Evolutionary conservation across 2,113 vertebrate species (phyloP), one percentile per base, ranked within the genome.

Genomic region (Sula dactylatra): DNA sequence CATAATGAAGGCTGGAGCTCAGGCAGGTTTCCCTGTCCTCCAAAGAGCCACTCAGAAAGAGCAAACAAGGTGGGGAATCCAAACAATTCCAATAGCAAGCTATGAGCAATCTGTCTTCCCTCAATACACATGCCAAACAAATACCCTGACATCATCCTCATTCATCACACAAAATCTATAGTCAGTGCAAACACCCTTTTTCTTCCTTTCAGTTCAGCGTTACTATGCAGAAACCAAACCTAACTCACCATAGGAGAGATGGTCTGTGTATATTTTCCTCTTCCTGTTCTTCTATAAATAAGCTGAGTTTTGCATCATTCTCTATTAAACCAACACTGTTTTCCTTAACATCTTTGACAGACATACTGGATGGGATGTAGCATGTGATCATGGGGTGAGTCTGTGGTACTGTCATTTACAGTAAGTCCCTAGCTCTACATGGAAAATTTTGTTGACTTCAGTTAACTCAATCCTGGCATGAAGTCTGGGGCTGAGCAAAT

Each of bases 211-310:
- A 34, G 13, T 55, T 71, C 52, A 54, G 56, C 77, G 87, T 74
- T 74, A 25, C 54, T 49, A n/a, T 21, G 32, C 80, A 94, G 86
- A 84, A 80, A 65, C 27, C 12, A 29, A 56, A 19, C n/a, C 49
- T 58, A 26, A 24, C 17, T 88, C 6, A 0, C 89, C 27, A 19
- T 20, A 38, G 58, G 54, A 90, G 85, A 72, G 62, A 32, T 26
- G 36, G 10, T 16, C 70, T 92, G 26, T 84, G n/a, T 90, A 9
- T 82, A 24, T 79, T 93, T 94, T 93, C 65, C 61, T 87, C 74
- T 94, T 96, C 91, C 89, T 76, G 47, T n/a, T 72, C 71, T 86
- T 72, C 94, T 90, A 85, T 85, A 91, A 91, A 93, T 94, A 91
- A 91, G 14, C 56, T 42, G 84, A n/a, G 26, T 25, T 96, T 89